Conservation (phyloP, 2,888 invertebrate genomes). For the Eupithecia subfuscata region DNA sequence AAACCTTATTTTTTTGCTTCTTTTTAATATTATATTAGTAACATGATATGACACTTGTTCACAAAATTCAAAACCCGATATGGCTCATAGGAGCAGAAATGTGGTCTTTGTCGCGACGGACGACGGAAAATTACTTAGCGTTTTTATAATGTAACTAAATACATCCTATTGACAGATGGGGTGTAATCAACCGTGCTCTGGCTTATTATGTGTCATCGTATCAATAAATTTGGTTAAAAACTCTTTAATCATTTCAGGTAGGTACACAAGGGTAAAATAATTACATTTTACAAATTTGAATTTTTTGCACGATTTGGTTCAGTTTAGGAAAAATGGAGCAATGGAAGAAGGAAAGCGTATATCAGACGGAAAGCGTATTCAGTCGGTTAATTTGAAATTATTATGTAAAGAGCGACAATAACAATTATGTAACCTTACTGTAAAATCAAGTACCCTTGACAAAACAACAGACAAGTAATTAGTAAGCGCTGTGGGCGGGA, state of each 20-base stretch:
- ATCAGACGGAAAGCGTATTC: background rate
- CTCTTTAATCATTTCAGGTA: background rate
- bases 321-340: background rate
- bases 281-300: too few relatives aligned
- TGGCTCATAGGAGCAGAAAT: slow-evolving; percentile 57
- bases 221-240: background rate
- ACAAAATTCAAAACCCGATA: slow-evolving; percentile 56
- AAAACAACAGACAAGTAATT: background rate
- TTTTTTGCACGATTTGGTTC: too few relatives aligned
- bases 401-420: background rate
- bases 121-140: slow-evolving; percentile 47
- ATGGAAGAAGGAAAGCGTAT: background rate
- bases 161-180: slow-evolving; percentile 64
- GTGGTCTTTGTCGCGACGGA: slow-evolving; percentile 42
- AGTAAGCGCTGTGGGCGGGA: slow-evolving; percentile 1
- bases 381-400: background rate
- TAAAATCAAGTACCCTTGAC: background rate
- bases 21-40: slow-evolving; percentile 11
- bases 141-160: slow-evolving; percentile 65
- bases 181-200: slow-evolving; percentile 53
- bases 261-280: too few relatives aligned
- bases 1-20: slow-evolving; percentile 2
- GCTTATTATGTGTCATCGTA: slow-evolving; percentile 38
- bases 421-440: background rate
- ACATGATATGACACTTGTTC: slow-evolving; percentile 56